Base-by-base conservation (phyloP, 1,140 invertebrate genomes). In the Drosophila nikananu region DNA sequence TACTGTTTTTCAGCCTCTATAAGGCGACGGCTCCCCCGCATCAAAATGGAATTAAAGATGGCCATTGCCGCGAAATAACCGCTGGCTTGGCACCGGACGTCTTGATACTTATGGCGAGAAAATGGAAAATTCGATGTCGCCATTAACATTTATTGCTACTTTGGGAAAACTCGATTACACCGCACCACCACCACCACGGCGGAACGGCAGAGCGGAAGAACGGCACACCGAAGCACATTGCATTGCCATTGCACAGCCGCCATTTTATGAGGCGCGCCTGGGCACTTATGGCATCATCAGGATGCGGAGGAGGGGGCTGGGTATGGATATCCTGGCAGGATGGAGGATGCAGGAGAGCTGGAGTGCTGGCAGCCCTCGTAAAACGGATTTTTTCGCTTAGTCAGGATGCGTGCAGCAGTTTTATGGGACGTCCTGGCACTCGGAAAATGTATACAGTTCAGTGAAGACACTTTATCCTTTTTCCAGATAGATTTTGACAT, bases 141-240 rank as follows among this genome's bases (percentile, higher is more conserved):
- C 72, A 91, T 91, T 91, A 91, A 91, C 87, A 91, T 91, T 91
- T 91, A 91, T 87, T 87, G 81, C 78, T 83, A 84, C 83, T 87
- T 87, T 82, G 89, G 81, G 67, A 80, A 87, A 91, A 91, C 81
- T 91, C 87, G 81, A 91, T 91, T 91, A 87, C 78, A 75, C 67
- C 64, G 44, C 21, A 41, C 44, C 35, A 35, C 65, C 61, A 62
- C 46, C 48, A 27, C 23, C 32, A 51, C 27, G 25, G 49, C 27
- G 23, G 52, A 15, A 54, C n/a, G 15, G 19, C 8, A 13, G 27
- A 8, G 6, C 27, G 27, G 27, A 27, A 54, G 52, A 15, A 54
- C n/a, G 15, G 19, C 13, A 13, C 57, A 21, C 58, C n/a, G 30
- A 30, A 23, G 49, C 59, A 48, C 77, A 58, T 23, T 74, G 57